Conservation (phyloP, 2,797 vertebrate genomes). For the Micrastur ruficollis region DNA sequence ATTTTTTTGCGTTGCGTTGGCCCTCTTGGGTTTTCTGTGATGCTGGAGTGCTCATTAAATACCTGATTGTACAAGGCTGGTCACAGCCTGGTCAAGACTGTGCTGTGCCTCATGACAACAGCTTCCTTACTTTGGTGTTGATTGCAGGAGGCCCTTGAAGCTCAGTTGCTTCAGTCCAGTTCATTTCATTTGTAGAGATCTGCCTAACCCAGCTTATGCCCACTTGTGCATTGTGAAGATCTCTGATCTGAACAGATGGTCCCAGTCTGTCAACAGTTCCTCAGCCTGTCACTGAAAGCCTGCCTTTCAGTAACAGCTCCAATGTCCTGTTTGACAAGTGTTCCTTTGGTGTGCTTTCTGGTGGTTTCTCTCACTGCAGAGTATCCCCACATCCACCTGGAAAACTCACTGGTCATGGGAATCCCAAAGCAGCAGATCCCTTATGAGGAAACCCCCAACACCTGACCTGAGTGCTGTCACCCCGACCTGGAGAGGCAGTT, state of each 20-base stretch:
- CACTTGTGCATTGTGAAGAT: background rate
- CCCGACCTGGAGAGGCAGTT: background rate
- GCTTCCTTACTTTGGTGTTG: background rate
- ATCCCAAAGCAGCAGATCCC: background rate
- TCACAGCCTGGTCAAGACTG: background rate
- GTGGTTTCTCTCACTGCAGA: background rate
- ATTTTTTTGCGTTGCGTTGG: background rate
- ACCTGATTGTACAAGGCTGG: background rate
- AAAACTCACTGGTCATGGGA: background rate
- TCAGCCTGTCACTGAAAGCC: background rate
- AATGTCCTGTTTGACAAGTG: background rate
- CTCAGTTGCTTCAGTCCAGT: background rate
- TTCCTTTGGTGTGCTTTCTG: background rate
- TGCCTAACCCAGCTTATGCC: background rate
- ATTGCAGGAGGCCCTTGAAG: background rate
- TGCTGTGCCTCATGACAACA: too few species aligned
- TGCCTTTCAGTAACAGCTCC: background rate
- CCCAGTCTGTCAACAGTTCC: background rate
- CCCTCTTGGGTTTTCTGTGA: background rate
- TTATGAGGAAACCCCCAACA: background rate
- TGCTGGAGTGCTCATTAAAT: background rate
- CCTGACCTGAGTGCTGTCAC: rapidly evolving
- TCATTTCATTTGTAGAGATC: background rate
- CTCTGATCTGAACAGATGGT: background rate
- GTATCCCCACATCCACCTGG: background rate